Base-by-base conservation (phyloP, 2,113 vertebrate genomes). In the Parotia lawesii region DNA sequence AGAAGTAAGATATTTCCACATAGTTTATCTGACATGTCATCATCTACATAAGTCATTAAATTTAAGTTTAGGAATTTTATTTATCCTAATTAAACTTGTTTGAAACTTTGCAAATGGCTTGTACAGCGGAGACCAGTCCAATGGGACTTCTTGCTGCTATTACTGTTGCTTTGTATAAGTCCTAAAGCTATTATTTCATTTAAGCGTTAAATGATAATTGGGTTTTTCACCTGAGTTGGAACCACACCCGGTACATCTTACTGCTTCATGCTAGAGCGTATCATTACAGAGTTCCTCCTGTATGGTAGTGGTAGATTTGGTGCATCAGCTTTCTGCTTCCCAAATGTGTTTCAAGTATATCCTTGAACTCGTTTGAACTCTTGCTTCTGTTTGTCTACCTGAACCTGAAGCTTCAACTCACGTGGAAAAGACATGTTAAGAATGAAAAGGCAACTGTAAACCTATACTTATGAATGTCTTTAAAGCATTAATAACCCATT, bases 1-100 rank as follows among this genome's bases (percentile, higher is more conserved):
- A 98, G 99, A 99, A 98, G 99, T 99, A 98, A 98, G 98, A 82
- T 62, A 50, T 31, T 95, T 66, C 33, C 48, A 50, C 15, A 2
- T 83, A 21, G 4, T 47, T 86, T 72, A 44, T 79, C 14, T 88
- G 29, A 73, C 25, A 21, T 58, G 73, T 28, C 15, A 11, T 73
- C 22, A 42, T 62, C 33, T 79, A 73, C 6, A 60, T 45, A 82
- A 62, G 15, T 40, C 37, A 53, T 21, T 58, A 35, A 61, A 27
- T 72, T 67, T 48, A 38, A 47, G 9, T 58, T 67, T 79, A 93
- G 11, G 60, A 6, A 24, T 69, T 79, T 69, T 60, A 24, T 85
- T 85, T 64, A 13, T 51, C 33, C 3, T 3, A 74, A 40, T 67
- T 47, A 51, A 78, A 45, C 2, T 47, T 58, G 7, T 60, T 78